Base-by-base conservation (phyloP, 2,888 invertebrate species). In the Ceriagrion tenellum region DNA sequence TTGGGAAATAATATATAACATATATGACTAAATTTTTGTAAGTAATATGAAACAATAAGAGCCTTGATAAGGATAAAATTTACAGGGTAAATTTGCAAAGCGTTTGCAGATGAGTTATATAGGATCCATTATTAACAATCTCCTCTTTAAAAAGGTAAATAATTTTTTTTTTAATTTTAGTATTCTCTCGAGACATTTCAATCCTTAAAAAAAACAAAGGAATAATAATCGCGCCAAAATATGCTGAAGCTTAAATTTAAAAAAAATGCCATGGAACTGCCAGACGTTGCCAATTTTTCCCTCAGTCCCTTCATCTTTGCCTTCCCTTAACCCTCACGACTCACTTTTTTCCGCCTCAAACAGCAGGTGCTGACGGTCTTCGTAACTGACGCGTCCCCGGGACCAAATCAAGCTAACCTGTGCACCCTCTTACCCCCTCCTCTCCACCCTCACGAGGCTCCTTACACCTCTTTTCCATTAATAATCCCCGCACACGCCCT, bases 401-500 rank as follows among this genome's bases (percentile, higher is more conserved):
- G 30, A 81, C 81, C 12, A 35, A 81, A 81, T 81, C 81, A 81
- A 81, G 81, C 81, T 81, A 81, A 81, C 81, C 81, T 81, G 16
- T 18, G 35, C 81, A 35, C 59, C 59, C 13, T 20, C 81, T 30
- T 35, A 81, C 81, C 30, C 81, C 12, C 69, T 8, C 47, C 4
- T 2, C 47, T 4, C 47, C n/a, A n/a, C n/a, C n/a, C 47, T 47
- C 47, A 47, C 8, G 47, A 69, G 26, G 26, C 81, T 81, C 81
- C 81, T 81, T 81, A 81, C 81, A 81, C 81, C 81, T 30, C 81
- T 81, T 81, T 81, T 81, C 81, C 81, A 81, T 81, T 81, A 81
- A 81, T 81, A 81, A 81, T 81, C 81, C 81, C n/a, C 1, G 81
- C 81, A 18, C 81, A 81, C 35, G 35, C 30, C 81, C 81, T 35